Evolutionary conservation across 2,797 vertebrate species (phyloP), one percentile per base, ranked within the genome.

Genomic region (Coilia nasus): DNA sequence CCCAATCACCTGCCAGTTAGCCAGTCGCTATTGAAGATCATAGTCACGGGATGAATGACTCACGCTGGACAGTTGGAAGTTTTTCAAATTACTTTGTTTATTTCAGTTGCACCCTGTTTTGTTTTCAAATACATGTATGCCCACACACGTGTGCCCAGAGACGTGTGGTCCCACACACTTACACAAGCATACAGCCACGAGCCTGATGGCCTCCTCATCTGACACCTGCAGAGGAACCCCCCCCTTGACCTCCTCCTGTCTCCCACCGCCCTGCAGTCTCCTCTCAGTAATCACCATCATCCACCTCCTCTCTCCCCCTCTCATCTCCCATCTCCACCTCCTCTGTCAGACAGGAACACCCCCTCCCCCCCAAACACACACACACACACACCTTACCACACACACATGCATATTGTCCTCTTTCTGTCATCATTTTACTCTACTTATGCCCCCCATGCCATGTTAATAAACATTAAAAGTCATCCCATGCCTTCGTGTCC

Each of bases 181-280:
- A 83, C 25, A 71, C 46, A 81, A 25, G 57, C 44, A 75, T 78
- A 50, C 60, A 9, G n/a, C 17, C 57, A 78, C 15, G 59, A 50
- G 31, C 67, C 82, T 46, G 56, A 71, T 80, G 6, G 35, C 15
- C 56, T 23, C 47, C 28, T 81, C 59, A 83, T 54, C 62, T 83
- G 28, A 31, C 64, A 15, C 28, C 10, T 31, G 25, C 64, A 31
- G 11, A 71, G 64, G 64, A 71, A 71, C 25, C 64, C 10, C 25
- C 28, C 82, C 23, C 25, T n/a, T n/a, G n/a, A n/a, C n/a, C 9
- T 41, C 15, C n/a, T 60, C 35, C 59, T 7, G n/a, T 57, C 31
- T 64, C 31, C 25, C 64, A 17, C 10, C 31, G 23, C 1, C 7
- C 31, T 41, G 44, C 9, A 23, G 21, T 9, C 12, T 1, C 2